Evolutionary conservation across 2,113 vertebrate species (phyloP).

Genomic region (Ranitomeya variabilis): DNA sequence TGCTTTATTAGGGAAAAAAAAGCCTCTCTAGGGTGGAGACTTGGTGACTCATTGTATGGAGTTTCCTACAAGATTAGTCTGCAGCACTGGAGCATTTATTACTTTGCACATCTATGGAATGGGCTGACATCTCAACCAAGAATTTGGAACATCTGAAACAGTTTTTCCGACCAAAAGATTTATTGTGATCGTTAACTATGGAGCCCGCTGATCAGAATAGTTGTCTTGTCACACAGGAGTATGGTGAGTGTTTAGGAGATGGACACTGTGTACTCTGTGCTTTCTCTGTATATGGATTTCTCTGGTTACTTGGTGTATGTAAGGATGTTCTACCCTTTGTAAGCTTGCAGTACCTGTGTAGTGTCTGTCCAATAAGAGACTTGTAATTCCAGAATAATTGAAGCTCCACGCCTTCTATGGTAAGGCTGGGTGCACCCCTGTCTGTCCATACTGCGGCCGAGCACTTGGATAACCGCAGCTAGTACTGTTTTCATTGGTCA

Average conservation of each 20-base stretch:
- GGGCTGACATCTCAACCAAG: background rate
- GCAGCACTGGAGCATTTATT: background rate
- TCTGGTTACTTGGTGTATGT: background rate
- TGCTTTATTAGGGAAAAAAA: background rate
- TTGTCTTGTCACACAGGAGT: background rate
- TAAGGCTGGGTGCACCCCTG: no score
- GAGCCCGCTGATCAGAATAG: background rate
- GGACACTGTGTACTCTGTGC: background rate
- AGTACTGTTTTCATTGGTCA: no score
- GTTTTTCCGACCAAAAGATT: background rate
- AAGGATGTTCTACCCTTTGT: background rate
- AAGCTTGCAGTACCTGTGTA: no score
- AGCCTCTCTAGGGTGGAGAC: constrained; percentile 15
- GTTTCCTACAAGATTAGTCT: background rate
- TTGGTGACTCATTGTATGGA: constrained; percentile 21
- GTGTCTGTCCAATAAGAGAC: no score
- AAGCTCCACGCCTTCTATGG: no score
- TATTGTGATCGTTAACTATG: background rate
- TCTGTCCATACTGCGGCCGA: no score
- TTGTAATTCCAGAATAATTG: no score
- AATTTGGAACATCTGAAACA: background rate
- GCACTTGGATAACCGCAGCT: no score
- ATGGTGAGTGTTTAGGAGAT: background rate
- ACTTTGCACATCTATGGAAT: constrained; percentile 17
- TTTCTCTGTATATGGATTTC: background rate